These are phyloP conservation scores for Agrochola circellaris DNA, from an alignment of 2,888 invertebrate species.

Conservation along the genomic window DNA sequence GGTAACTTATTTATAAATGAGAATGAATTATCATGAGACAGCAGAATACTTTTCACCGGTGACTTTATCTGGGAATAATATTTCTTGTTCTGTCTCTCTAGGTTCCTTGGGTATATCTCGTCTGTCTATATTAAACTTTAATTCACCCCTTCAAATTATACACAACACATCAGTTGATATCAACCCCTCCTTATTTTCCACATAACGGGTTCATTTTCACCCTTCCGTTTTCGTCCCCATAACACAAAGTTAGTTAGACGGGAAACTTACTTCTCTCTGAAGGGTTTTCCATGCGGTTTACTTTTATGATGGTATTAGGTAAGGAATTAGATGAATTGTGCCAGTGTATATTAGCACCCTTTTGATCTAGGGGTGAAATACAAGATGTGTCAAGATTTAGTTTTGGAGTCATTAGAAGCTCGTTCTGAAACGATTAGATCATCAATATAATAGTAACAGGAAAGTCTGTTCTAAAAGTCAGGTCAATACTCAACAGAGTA, in stretches of 20 bases:
- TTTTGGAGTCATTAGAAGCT: neutral
- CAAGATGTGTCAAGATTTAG: neutral
- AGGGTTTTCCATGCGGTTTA: slow-evolving; percentile 62
- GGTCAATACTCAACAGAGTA: no score
- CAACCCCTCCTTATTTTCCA: slow-evolving; percentile 72
- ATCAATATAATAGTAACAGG: no score
- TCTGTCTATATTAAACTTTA: slow-evolving; percentile 55
- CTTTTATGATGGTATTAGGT: slow-evolving; percentile 50
- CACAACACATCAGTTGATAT: slow-evolving; percentile 65
- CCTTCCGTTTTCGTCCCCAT: slow-evolving; percentile 68
- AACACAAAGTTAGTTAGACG: slow-evolving; percentile 73
- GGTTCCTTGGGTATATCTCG: slow-evolving; percentile 4
- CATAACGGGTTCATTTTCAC: slow-evolving; percentile 80
- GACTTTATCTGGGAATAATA: slow-evolving; percentile 25
- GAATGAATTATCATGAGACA: slow-evolving; percentile 30
- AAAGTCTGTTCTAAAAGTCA: no score
- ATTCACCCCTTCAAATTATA: slow-evolving; percentile 61
- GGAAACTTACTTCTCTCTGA: slow-evolving; percentile 66
- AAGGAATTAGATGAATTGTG: slow-evolving; percentile 45
- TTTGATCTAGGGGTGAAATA: slow-evolving; percentile 19
- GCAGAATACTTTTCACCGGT: slow-evolving; percentile 36
- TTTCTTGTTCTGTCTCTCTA: slow-evolving; percentile 25
- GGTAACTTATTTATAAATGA: slow-evolving; percentile 48
- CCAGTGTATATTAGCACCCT: slow-evolving; percentile 14
- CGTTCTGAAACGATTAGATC: neutral